Evolutionary conservation across 2,113 vertebrate genomes (phyloP).

Genomic region (Dasyprocta punctata): DNA sequence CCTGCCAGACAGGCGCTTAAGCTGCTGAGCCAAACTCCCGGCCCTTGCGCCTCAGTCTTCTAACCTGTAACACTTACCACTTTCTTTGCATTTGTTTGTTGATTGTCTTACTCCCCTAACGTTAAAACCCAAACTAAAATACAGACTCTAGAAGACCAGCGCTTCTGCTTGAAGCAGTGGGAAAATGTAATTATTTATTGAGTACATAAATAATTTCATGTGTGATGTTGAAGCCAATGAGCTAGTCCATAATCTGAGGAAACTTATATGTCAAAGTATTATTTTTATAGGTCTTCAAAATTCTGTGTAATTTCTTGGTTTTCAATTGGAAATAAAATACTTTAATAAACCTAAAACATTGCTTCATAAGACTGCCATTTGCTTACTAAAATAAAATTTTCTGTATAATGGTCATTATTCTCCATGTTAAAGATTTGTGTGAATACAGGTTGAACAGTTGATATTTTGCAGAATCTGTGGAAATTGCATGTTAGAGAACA

Average conservation of each 20-base stretch:
- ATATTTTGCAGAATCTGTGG: not conserved
- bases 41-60: too few relatives aligned
- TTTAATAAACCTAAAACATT: slow-evolving; percentile 50
- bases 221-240: not conserved
- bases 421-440: not conserved
- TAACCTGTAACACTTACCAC: not conserved
- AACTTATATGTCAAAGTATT: not conserved
- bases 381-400: slow-evolving; percentile 31
- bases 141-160: not conserved
- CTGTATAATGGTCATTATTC: not conserved
- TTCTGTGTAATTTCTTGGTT: not conserved
- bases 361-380: not conserved
- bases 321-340: slow-evolving; percentile 32
- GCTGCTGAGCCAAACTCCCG: too few relatives aligned
- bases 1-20: too few relatives aligned
- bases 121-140: not conserved
- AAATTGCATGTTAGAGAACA: not conserved
- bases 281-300: slow-evolving; percentile 14
- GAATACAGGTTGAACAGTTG: slow-evolving; percentile 7
- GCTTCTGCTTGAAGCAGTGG: not conserved
- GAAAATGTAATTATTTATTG: not conserved
- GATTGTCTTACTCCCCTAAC: not conserved
- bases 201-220: not conserved
- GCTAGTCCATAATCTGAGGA: not conserved
- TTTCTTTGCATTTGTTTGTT: not conserved